Conservation (phyloP, 2,888 invertebrate species). For the Julus scandinavius region DNA sequence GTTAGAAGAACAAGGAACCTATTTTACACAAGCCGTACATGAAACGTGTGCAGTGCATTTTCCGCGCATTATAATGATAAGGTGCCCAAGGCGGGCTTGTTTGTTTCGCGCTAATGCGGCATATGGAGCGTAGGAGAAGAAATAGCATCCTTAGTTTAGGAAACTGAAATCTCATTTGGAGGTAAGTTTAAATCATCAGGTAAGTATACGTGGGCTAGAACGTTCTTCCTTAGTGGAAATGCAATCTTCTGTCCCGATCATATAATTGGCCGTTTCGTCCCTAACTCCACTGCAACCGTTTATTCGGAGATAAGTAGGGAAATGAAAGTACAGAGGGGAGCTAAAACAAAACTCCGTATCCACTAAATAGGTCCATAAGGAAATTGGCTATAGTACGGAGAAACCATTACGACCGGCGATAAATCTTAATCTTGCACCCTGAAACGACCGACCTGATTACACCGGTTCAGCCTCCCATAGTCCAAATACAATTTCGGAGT, state of each 20-base stretch:
- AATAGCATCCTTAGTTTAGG: neutral
- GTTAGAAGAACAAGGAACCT: neutral
- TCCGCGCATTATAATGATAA: neutral
- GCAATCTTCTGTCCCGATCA: conserved; percentile 36
- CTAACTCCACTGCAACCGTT: conserved; percentile 22
- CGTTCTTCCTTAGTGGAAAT: neutral
- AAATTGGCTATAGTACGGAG: conserved; percentile 43
- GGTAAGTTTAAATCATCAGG: conserved; percentile 43
- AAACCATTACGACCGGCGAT: conserved; percentile 14
- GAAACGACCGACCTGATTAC: conserved; percentile 36
- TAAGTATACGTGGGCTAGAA: neutral
- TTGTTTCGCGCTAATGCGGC: conserved; percentile 27
- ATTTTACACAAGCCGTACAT: neutral
- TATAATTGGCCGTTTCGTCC: conserved; percentile 36
- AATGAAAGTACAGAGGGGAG: conserved; percentile 17
- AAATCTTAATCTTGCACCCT: conserved; percentile 41
- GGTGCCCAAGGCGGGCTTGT: neutral
- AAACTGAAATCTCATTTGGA: conserved; percentile 43
- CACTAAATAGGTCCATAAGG: conserved; percentile 43
- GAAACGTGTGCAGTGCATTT: neutral
- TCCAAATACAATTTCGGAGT: neutral
- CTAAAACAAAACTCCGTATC: conserved; percentile 37
- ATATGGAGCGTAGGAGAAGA: neutral
- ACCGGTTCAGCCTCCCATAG: neutral
- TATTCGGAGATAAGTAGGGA: conserved; percentile 38